Percentiles rank a stretch among this genome's conserved stretches.
Conservation (phyloP, 1,140 invertebrate species). For the Eubasilissa regina region DNA sequence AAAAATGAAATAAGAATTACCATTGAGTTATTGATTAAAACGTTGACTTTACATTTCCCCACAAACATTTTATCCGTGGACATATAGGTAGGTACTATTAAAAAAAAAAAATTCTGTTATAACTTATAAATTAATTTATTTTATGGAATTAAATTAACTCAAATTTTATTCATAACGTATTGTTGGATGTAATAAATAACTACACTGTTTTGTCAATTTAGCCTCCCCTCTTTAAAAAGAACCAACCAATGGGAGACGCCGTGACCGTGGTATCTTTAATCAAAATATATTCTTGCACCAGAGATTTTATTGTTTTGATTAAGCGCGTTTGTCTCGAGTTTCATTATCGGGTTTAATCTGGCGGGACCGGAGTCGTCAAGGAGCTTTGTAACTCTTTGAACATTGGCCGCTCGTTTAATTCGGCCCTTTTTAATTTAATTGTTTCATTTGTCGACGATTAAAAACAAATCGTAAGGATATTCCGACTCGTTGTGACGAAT, state of each 20-base stretch:
- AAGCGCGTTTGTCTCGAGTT: not conserved
- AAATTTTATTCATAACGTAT: not conserved
- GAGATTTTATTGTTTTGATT: conserved; percentile 27
- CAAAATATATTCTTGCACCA: conserved; percentile 21
- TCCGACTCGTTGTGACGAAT: no score
- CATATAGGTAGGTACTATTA: no score
- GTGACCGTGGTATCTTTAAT: conserved; percentile 26
- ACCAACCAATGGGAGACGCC: not conserved
- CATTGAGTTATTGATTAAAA: no score
- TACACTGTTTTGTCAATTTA: not conserved
- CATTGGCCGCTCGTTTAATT: conserved; percentile 15
- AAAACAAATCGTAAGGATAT: not conserved
- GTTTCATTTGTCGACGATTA: not conserved
- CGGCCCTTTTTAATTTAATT: not conserved
- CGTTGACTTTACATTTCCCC: no score
- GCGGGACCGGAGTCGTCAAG: conserved; percentile 9
- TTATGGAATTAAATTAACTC: no score
- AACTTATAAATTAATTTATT: no score
- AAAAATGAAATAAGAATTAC: no score
- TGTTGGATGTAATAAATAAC: not conserved
- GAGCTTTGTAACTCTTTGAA: not conserved
- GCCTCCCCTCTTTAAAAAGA: not conserved
- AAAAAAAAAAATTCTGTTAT: no score
- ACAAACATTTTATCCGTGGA: no score
- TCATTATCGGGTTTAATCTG: conserved; percentile 9